Percentiles rank a stretch among this genome's conserved stretches.
Conservation (phyloP, 2,113 vertebrate species). For the Nycticorax nycticorax region DNA sequence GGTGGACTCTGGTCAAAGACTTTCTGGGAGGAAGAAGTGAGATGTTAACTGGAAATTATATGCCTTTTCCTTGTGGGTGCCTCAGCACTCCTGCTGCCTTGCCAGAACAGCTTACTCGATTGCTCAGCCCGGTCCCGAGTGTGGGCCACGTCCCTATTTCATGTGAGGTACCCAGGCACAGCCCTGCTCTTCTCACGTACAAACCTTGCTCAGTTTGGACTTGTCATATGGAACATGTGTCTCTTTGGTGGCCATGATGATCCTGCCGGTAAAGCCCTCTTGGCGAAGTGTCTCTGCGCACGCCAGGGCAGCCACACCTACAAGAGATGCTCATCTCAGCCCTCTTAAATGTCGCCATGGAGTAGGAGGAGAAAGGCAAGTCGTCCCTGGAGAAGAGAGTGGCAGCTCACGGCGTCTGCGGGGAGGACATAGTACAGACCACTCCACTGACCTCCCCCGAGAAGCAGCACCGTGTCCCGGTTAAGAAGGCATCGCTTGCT, state of each 20-base stretch:
- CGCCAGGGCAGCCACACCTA: conserved; percentile 84
- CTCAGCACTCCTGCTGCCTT: not conserved
- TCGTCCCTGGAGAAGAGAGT: not conserved
- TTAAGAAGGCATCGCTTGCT: conserved; percentile 39
- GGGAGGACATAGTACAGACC: not conserved
- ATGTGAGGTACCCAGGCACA: rapidly evolving
- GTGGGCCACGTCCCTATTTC: not conserved
- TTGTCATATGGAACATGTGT: conserved; percentile 81
- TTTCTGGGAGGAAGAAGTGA: not conserved
- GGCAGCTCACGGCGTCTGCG: not conserved
- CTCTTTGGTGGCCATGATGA: conserved; percentile 84
- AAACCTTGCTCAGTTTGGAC: conserved; percentile 87
- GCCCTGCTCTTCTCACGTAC: not conserved
- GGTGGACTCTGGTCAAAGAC: not conserved
- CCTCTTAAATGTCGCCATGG: rapidly evolving
- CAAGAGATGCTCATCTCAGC: not conserved
- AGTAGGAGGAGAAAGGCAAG: not conserved
- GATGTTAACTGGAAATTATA: not conserved
- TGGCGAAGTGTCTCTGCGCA: conserved; percentile 89
- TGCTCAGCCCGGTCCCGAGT: not conserved
- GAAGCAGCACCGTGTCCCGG: not conserved
- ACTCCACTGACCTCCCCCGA: conserved; percentile 66
- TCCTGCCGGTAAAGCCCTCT: conserved; percentile 81
- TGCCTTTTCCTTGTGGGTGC: not conserved
- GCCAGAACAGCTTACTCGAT: rapidly evolving